These are phyloP conservation scores for Eurystomus gularis DNA, from an alignment of 2,113 vertebrate genomes.

Conservation along the genomic window DNA sequence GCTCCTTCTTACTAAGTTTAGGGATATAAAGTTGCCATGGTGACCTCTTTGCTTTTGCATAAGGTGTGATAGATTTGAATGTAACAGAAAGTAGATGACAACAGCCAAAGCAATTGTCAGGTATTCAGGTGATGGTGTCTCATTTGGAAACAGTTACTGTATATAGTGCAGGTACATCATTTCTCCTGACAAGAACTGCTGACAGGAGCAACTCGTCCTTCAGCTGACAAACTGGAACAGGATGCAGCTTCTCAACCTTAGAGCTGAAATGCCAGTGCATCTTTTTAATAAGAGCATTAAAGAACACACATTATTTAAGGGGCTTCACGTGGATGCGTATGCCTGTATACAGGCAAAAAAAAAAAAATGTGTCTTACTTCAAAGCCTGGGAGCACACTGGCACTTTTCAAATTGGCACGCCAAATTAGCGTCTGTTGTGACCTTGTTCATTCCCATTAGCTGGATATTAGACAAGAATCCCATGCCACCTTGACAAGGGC, in stretches of 20 bases:
- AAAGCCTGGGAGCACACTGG: neutral
- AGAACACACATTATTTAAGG: neutral
- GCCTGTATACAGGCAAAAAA: neutral
- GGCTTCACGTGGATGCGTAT: neutral
- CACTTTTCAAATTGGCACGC: neutral
- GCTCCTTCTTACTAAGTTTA: neutral
- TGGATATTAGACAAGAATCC: constrained; percentile 13
- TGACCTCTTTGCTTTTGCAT: neutral
- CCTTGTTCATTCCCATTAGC: constrained; percentile 16
- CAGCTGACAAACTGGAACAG: neutral
- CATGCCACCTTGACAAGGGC: constrained; percentile 28
- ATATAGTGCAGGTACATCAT: neutral
- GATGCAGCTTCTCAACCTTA: neutral
- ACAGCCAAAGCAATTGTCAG: constrained; percentile 34
- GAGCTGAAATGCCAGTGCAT: neutral
- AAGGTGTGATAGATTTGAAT: constrained; percentile 15
- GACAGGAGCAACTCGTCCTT: constrained; percentile 25
- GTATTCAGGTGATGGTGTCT: neutral
- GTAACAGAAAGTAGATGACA: neutral
- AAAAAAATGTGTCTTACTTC: neutral
- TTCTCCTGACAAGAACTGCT: neutral
- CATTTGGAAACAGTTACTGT: constrained; percentile 35
- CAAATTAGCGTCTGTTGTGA: neutral
- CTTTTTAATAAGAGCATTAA: constrained; percentile 21
- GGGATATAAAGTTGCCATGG: constrained; percentile 30